Evolutionary conservation across 1,140 invertebrate species (phyloP), one percentile per base, ranked within the genome.

Genomic region (Drosophila azteca): DNA sequence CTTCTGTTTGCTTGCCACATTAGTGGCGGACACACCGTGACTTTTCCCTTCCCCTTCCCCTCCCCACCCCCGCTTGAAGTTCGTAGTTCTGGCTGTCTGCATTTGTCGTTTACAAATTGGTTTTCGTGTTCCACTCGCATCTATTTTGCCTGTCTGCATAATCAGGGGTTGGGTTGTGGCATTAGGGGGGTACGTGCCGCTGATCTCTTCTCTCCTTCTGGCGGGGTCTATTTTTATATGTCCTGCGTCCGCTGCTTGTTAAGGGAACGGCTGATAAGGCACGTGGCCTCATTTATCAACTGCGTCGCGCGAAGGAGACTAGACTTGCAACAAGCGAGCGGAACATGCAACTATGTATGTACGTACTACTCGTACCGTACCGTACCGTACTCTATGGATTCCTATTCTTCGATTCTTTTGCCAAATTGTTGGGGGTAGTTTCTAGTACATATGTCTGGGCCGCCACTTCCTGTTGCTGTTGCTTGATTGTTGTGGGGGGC

Each of bases 231-330:
- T 85, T 78, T 81, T 78, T 77, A 78, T 63, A 73, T 70, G 61
- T 80, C 49, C 53, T 48, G 50, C 44, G 55, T 77, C 57, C 64
- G 68, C 69, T 58, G 81, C 78, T 87, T 83, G 83, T 88, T 83
- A 72, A 74, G 54, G 69, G 66, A 49, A 52, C 53, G 43, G 68
- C 68, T 77, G 83, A 88, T 88, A 88, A 88, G 83, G 83, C 83
- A 88, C 83, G 83, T 88, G 83, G 84, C 83, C 79, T 79, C 83
- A 88, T 88, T 87, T 87, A 83, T 87, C 84, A 88, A 82, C 72
- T 41, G 60, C 73, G 67, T 72, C 68, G 72, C 77, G 67, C 72
- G 72, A 71, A 77, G 72, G 39, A 57, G 54, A 9, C 57, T 67
- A 57, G 54, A 9, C 57, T 67, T 71, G 67, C 79, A 83, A 84